phyloP scores from a whole-genome alignment of 2,888 invertebrate species.

The Peribatodes rhomboidaria region DNA sequence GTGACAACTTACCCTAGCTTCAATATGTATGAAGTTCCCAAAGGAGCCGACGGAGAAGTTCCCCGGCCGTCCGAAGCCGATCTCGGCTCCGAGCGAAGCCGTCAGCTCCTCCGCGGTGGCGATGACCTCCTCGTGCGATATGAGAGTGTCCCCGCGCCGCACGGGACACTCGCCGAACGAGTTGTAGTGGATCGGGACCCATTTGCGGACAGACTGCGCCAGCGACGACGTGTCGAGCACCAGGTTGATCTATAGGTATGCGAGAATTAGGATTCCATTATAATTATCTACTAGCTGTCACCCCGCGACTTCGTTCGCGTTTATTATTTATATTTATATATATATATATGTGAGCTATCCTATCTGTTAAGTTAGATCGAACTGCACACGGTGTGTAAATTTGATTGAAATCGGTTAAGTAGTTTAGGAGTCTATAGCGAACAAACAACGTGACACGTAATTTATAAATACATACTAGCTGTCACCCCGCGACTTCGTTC shows the following conservation, averaged over 20 bases:
- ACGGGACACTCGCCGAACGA: constrained; percentile 92
- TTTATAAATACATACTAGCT: too few species aligned
- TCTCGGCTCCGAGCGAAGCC: constrained; percentile 85
- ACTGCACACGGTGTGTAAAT: too few species aligned
- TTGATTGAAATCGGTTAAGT: too few species aligned
- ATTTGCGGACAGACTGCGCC: constrained; percentile 87
- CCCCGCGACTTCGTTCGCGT: too few species aligned
- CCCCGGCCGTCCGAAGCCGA: constrained; percentile 88
- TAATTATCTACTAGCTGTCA: too few species aligned
- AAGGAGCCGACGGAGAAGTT: constrained; percentile 91
- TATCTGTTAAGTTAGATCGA: too few species aligned
- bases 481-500: too few species aligned
- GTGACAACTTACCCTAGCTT: constrained; percentile 86
- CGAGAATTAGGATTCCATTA: too few species aligned
- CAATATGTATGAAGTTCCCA: constrained; percentile 88
- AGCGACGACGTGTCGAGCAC: constrained; percentile 90
- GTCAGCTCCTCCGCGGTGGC: constrained; percentile 92
- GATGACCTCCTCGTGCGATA: constrained; percentile 92
- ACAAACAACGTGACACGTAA: too few species aligned
- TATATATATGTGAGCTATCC: too few species aligned
- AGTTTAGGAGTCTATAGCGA: too few species aligned
- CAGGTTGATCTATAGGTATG: constrained; percentile 88
- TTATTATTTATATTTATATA: too few species aligned
- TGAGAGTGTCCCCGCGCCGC: constrained; percentile 81
- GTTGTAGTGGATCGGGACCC: constrained; percentile 92